Conservation (phyloP, 2,113 vertebrate genomes). For the Strigops habroptila region DNA sequence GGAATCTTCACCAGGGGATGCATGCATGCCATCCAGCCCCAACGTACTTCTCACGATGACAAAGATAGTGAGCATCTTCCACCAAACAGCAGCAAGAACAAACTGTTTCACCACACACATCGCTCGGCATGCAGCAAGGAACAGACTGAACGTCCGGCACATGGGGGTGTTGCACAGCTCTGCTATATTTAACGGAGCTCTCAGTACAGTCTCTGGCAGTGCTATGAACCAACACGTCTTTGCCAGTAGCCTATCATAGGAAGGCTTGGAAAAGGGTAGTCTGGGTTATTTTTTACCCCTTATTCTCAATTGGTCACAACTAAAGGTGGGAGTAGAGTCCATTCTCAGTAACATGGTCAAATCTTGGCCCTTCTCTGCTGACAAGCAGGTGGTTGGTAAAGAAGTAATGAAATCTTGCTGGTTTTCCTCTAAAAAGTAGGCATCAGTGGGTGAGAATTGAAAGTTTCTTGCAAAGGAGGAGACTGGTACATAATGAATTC, state of each 20-base stretch:
- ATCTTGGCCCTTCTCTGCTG: background rate
- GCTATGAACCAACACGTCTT: background rate
- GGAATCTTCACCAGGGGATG: background rate
- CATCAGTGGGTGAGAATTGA: background rate
- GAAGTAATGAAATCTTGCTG: background rate
- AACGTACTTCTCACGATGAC: fast-evolving
- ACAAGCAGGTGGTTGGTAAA: background rate
- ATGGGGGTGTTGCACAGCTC: background rate
- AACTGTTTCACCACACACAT: background rate
- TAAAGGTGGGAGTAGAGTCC: background rate
- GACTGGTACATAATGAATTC: background rate
- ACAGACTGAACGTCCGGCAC: slow-evolving; percentile 10
- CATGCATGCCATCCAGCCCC: background rate
- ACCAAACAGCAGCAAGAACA: background rate
- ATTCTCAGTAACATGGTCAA: background rate
- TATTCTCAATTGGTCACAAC: background rate
- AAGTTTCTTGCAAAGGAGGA: background rate
- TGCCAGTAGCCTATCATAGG: background rate
- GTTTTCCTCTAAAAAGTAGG: background rate
- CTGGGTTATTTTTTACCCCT: background rate
- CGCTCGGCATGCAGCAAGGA: fast-evolving
- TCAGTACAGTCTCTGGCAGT: background rate
- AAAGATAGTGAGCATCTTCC: background rate
- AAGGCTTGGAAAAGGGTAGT: background rate
- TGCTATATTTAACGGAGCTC: slow-evolving; percentile 19